Percentiles rank a stretch among this genome's conserved stretches.
Conservation (phyloP, 2,113 vertebrate species). For the Marmota flaviventris region DNA sequence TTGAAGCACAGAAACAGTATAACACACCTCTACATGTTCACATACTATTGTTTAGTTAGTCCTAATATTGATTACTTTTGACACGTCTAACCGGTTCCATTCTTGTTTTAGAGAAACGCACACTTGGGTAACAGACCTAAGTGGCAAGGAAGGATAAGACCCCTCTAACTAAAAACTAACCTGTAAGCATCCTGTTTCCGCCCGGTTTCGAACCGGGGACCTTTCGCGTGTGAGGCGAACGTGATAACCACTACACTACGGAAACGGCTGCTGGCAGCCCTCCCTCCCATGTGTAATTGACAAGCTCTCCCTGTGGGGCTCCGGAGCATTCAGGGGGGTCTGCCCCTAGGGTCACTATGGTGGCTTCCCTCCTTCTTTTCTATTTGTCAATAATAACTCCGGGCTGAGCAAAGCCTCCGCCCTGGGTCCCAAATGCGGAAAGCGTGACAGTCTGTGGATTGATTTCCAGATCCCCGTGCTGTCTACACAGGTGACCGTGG, state of each 20-base stretch:
- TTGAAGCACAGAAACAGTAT: too few species aligned
- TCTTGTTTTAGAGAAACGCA: too few species aligned
- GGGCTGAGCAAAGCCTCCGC: not conserved
- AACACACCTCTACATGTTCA: too few species aligned
- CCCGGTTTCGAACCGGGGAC: constrained; percentile 60
- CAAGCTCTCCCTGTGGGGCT: fast-evolving
- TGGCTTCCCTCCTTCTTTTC: not conserved
- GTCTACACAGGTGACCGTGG: not conserved
- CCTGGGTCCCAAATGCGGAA: not conserved
- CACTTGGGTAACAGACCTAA: too few species aligned
- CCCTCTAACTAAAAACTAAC: too few species aligned
- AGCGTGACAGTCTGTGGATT: not conserved
- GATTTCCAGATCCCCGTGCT: not conserved
- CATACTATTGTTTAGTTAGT: too few species aligned
- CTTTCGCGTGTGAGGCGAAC: constrained; percentile 56
- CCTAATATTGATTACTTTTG: too few species aligned
- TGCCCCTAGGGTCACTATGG: fast-evolving
- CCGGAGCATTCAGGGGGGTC: fast-evolving
- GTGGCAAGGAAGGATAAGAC: too few species aligned
- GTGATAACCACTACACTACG: constrained; percentile 76
- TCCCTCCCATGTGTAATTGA: fast-evolving
- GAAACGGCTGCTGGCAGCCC: fast-evolving
- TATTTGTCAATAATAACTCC: too few species aligned
- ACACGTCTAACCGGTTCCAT: too few species aligned
- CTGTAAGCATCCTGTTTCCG: not conserved